A percentile compares a stretch with the other conserved stretches of the same genome.
These are phyloP conservation scores for Aleiodes alternator DNA, from an alignment of 2,888 invertebrate species.

Conservation along the genomic window DNA sequence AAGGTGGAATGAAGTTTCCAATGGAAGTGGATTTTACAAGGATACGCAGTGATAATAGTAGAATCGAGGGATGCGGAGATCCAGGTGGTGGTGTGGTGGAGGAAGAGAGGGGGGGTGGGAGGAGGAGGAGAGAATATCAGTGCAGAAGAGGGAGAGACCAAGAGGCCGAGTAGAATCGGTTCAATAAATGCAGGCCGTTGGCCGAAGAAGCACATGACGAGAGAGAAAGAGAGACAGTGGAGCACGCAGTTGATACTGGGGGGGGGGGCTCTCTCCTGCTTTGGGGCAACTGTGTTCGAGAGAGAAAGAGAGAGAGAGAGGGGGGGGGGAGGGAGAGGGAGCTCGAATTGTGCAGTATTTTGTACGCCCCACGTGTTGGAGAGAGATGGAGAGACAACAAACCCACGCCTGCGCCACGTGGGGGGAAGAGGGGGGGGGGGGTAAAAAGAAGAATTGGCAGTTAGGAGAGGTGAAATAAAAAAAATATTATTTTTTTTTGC, in stretches of 20 bases:
- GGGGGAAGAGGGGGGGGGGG: background rate
- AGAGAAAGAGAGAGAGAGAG: no score
- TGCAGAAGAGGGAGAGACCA: constrained; percentile 40
- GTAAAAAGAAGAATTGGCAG: constrained; percentile 31
- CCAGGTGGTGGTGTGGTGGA: constrained; percentile 37
- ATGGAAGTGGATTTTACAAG: constrained; percentile 18
- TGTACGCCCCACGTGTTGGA: constrained; percentile 28
- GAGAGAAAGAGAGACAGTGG: constrained; percentile 27
- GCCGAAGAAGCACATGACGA: constrained; percentile 46
- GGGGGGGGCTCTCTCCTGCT: no score
- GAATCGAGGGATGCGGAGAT: constrained; percentile 41
- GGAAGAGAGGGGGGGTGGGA: background rate
- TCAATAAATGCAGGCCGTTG: constrained; percentile 65
- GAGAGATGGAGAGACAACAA: constrained; percentile 63
- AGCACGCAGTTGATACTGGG: no score
- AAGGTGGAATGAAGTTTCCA: background rate
- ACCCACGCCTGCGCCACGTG: constrained; percentile 70
- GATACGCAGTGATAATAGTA: constrained; percentile 26
- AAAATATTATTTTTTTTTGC: no score
- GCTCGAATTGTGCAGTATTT: background rate
- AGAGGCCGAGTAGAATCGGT: constrained; percentile 58
- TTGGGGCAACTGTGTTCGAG: background rate
- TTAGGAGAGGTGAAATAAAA: no score
- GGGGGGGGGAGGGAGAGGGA: no score
- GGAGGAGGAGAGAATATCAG: no score